Percentiles rank a stretch among this genome's conserved stretches.
Conservation (phyloP, 2,113 vertebrate genomes). For the Scopus umbretta region DNA sequence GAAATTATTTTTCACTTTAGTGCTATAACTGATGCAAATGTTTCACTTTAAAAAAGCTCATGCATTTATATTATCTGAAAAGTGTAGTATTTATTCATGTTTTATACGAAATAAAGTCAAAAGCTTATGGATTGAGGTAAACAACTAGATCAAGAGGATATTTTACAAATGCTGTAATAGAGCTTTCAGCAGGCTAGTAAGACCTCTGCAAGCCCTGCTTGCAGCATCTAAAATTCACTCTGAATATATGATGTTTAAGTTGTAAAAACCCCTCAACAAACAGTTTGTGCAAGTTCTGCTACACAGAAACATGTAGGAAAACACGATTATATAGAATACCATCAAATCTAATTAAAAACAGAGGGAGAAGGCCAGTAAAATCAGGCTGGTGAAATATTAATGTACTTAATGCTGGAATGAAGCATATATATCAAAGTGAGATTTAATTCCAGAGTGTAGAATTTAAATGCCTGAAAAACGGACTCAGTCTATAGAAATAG, state of each 20-base stretch:
- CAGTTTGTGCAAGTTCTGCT: neutral
- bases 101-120: conserved; percentile 26
- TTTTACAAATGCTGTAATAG: neutral
- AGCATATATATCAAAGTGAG: conserved; percentile 39
- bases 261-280: conserved; percentile 7
- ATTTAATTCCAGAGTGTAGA: conserved; percentile 36
- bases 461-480: conserved; percentile 45
- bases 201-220: neutral
- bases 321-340: neutral
- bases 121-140: neutral
- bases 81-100: neutral
- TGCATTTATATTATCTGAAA: conserved; percentile 44
- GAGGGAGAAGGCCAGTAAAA: conserved; percentile 29
- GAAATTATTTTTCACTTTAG: conserved; percentile 47
- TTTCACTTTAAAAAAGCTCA: conserved; percentile 37
- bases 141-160: conserved; percentile 1
- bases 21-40: conserved; percentile 33
- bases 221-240: neutral
- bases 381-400: conserved; percentile 36
- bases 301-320: conserved; percentile 16
- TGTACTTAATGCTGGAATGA: conserved; percentile 40
- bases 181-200: neutral
- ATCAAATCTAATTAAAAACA: conserved; percentile 47
- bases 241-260: conserved; percentile 2
- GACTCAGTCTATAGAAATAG: conserved; percentile 45